Conservation (phyloP, 2,888 invertebrate genomes). For the Myopa tessellatipennis region DNA sequence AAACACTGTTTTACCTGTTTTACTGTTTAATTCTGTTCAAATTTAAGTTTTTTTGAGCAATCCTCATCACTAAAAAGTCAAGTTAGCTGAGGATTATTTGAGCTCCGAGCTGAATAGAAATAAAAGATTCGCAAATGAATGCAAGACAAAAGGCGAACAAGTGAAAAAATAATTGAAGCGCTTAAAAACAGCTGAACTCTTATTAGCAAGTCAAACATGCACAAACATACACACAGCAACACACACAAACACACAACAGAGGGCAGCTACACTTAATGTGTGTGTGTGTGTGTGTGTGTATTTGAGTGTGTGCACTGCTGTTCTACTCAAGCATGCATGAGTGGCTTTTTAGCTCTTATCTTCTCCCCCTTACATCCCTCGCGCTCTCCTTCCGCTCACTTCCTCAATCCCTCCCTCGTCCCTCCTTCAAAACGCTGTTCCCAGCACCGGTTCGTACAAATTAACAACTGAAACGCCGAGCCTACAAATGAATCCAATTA, state of each 20-base stretch:
- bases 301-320: not conserved
- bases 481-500: conserved; percentile 44
- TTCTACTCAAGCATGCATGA: conserved; percentile 23
- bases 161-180: not conserved
- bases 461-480: conserved; percentile 27
- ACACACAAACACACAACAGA: not conserved
- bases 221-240: conserved; percentile 6
- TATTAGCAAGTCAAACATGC: conserved; percentile 2
- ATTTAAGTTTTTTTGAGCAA: not conserved
- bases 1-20: too few species aligned
- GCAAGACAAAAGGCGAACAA: not conserved
- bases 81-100: not conserved
- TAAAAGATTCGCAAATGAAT: conserved; percentile 2
- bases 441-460: conserved; percentile 4
- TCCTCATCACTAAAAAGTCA: conserved; percentile 1
- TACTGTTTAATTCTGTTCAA: too few species aligned
- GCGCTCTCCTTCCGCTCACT: not conserved
- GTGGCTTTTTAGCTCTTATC: conserved; percentile 20
- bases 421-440: not conserved
- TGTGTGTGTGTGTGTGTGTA: conserved; percentile 14
- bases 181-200: conserved; percentile 15
- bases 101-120: not conserved
- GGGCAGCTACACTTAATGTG: not conserved
- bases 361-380: not conserved
- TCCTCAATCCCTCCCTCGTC: not conserved